phyloP scores from a whole-genome alignment of 2,113 vertebrate species.

The Ardeotis arabs region DNA sequence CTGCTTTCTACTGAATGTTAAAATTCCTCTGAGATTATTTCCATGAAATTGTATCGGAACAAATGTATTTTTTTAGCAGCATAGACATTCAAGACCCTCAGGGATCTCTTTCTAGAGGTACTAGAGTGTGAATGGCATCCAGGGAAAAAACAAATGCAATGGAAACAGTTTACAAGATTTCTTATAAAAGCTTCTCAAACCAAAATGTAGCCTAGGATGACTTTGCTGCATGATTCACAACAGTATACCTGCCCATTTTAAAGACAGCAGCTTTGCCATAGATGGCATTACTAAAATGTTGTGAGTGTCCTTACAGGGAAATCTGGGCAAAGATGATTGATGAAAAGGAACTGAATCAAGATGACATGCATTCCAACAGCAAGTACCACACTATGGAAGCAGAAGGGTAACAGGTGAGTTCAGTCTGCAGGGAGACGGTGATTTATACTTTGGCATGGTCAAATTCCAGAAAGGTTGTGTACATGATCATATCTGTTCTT shows the following conservation, averaged over 20 bases:
- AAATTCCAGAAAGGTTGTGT: neutral
- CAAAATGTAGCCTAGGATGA: neutral
- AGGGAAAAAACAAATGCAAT: neutral
- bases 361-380: neutral
- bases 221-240: neutral
- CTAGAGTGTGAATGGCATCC: neutral
- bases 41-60: neutral
- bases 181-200: neutral
- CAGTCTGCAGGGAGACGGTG: neutral
- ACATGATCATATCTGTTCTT: neutral
- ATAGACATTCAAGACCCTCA: neutral
- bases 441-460: neutral
- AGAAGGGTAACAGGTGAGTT: neutral
- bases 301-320: neutral
- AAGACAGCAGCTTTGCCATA: neutral
- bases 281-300: neutral
- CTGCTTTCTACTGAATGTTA: neutral
- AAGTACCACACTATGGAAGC: neutral
- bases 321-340: neutral
- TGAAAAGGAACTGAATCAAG: neutral
- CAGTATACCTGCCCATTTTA: neutral
- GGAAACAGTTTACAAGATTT: neutral
- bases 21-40: neutral
- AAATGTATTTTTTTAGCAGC: neutral
- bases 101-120: neutral